Evolutionary conservation across 2,797 vertebrate species (phyloP).

Genomic region (Propithecus perrieri): DNA sequence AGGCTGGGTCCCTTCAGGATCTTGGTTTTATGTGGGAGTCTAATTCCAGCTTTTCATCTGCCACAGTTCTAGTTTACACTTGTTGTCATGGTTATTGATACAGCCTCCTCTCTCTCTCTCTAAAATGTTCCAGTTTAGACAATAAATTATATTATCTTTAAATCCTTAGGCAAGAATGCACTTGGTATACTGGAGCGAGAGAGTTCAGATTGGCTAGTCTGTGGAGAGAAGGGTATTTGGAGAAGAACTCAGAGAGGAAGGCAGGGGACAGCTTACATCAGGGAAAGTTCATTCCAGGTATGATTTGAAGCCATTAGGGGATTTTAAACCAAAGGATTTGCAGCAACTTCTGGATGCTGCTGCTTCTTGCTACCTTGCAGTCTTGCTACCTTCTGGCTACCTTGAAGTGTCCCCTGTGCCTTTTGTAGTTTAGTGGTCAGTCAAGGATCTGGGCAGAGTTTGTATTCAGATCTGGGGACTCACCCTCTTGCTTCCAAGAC

Average conservation of each 20-base stretch:
- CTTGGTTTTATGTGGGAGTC: neutral
- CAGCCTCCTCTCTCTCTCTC: neutral
- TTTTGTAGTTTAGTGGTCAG: neutral
- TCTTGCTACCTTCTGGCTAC: neutral
- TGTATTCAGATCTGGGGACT: neutral
- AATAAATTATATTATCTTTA: neutral
- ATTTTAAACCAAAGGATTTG: neutral
- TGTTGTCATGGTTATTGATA: slow-evolving; percentile 6
- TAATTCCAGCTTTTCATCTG: slow-evolving; percentile 1
- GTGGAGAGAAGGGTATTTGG: neutral
- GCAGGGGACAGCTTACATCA: neutral
- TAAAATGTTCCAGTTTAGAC: neutral
- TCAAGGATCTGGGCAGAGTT: neutral
- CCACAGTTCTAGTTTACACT: neutral
- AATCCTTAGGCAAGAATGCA: neutral
- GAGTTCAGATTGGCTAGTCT: neutral
- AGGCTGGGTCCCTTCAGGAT: neutral
- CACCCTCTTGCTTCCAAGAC: neutral
- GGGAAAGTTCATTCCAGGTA: neutral
- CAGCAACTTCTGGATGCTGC: neutral
- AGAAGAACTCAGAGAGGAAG: neutral
- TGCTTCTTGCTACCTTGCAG: neutral
- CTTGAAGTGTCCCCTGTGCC: neutral
- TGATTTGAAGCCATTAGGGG: neutral
- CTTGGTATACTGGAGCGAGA: neutral